phyloP scores from a whole-genome alignment of 2,797 vertebrate species.

The Chanos chanos region DNA sequence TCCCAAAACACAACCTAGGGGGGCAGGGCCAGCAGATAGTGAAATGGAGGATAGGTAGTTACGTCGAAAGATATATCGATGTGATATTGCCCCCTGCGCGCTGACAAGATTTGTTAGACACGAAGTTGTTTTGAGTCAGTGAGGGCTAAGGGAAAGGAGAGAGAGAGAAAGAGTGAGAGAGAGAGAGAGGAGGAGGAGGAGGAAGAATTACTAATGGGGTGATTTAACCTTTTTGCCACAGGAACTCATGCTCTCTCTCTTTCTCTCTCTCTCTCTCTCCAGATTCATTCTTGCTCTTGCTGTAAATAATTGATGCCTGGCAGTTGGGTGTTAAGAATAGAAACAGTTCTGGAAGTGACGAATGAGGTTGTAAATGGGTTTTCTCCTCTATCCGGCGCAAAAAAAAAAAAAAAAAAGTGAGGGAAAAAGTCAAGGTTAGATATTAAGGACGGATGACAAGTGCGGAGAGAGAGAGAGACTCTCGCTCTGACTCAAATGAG shows the following conservation, averaged over 20 bases:
- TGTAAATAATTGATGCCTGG: conserved; percentile 76
- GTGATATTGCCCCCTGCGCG: conserved; percentile 12
- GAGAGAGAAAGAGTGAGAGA: not conserved
- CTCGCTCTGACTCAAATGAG: not conserved
- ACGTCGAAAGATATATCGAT: conserved; percentile 5
- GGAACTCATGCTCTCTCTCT: conserved; percentile 41
- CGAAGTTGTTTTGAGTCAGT: too few species aligned
- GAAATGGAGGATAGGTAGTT: not conserved
- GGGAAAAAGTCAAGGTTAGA: conserved; percentile 52
- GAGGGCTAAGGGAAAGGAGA: conserved; percentile 15
- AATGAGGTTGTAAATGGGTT: conserved; percentile 64
- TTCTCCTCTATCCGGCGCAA: conserved; percentile 59
- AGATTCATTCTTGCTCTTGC: conserved; percentile 57
- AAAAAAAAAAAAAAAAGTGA: too few species aligned
- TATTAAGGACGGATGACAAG: conserved; percentile 54
- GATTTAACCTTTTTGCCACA: conserved; percentile 67
- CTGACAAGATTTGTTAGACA: conserved; percentile 42
- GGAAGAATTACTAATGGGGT: conserved; percentile 59
- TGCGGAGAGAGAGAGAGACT: conserved; percentile 20
- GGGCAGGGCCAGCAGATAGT: conserved; percentile 2
- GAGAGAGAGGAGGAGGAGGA: not conserved
- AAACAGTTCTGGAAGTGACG: conserved; percentile 72
- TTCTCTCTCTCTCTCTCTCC: conserved; percentile 36
- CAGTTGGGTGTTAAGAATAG: conserved; percentile 74
- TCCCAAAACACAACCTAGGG: too few species aligned